Evolutionary conservation across 2,113 vertebrate genomes (phyloP).

Genomic region (Hemiprocne comata): DNA sequence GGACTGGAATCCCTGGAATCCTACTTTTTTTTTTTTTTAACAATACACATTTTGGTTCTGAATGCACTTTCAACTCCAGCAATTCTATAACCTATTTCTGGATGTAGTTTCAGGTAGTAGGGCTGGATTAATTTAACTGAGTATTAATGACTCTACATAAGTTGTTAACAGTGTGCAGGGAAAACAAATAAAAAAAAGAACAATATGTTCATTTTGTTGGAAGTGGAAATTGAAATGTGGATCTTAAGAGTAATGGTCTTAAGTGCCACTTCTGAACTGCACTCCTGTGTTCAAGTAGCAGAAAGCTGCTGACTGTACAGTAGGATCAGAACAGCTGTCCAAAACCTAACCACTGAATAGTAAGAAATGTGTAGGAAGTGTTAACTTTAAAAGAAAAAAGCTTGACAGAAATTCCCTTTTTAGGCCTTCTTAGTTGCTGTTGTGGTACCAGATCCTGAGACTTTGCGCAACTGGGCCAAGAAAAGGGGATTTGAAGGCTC

Average conservation of each 20-base stretch:
- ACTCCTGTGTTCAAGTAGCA: background rate
- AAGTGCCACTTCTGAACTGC: background rate
- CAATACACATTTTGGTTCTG: background rate
- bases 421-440: constrained; percentile 92
- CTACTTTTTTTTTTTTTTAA: no score
- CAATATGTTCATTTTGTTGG: background rate
- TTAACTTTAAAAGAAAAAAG: background rate
- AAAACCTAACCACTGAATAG: background rate
- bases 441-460: constrained; percentile 90
- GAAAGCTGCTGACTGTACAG: background rate
- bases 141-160: background rate
- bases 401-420: background rate
- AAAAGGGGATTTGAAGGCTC: constrained; percentile 86
- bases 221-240: background rate
- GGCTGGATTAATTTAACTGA: background rate
- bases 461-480: constrained; percentile 83
- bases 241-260: background rate
- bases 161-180: background rate
- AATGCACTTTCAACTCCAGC: background rate
- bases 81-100: background rate
- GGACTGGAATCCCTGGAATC: background rate
- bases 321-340: background rate
- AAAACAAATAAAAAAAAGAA: background rate
- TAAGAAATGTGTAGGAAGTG: background rate
- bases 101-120: background rate